Evolutionary conservation across 30 jellyfish, hydroid and myxozoan species (phyloP).

Genomic region (Nemopilema nomurai): DNA sequence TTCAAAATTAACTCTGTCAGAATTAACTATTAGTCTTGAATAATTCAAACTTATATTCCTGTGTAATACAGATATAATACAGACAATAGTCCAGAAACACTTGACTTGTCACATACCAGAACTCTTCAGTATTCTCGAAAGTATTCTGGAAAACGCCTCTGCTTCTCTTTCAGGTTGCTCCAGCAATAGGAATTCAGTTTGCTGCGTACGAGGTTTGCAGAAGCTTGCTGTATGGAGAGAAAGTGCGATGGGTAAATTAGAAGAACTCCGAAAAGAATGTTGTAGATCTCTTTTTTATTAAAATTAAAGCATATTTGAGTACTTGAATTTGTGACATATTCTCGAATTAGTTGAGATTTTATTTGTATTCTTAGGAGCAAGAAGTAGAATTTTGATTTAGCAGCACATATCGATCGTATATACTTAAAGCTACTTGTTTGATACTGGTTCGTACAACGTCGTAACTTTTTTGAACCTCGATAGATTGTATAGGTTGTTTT

Average conservation of each 20-base stretch:
- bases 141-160: background rate
- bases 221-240: conserved; percentile 55
- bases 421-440: no score
- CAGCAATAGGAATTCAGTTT: conserved; percentile 60
- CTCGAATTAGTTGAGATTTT: background rate
- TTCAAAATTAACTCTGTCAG: no score
- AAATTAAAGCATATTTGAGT: background rate
- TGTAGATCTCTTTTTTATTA: background rate
- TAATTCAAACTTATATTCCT: no score
- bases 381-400: background rate
- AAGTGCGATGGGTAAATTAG: conserved; percentile 54
- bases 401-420: background rate
- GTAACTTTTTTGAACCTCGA: no score
- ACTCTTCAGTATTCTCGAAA: background rate
- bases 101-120: background rate
- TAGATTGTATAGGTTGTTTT: no score
- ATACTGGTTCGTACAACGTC: no score
- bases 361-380: background rate
- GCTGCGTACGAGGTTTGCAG: conserved; percentile 58
- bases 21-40: no score
- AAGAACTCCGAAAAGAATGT: background rate
- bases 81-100: no score
- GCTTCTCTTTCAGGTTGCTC: conserved; percentile 37
- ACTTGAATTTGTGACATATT: background rate
- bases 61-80: no score